phyloP scores from a whole-genome alignment of 2,888 invertebrate species.

The Drosophila paramelanica region DNA sequence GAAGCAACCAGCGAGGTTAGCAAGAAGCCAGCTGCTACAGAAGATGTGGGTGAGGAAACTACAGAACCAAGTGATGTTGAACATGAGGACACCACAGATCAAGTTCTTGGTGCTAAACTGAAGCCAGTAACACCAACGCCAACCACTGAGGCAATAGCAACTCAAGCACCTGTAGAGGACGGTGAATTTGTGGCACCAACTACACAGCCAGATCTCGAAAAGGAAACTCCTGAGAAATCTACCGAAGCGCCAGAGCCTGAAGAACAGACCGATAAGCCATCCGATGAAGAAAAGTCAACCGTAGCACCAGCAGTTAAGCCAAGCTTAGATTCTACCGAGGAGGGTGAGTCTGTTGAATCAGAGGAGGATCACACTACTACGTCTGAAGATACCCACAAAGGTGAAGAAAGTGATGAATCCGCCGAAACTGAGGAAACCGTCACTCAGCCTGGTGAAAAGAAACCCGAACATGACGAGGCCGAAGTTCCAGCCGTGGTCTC shows the following conservation, averaged over 20 bases:
- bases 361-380: conserved; percentile 71
- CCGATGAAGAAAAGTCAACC: conserved; percentile 46
- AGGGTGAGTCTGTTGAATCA: conserved; percentile 74
- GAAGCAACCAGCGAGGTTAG: conserved; percentile 47
- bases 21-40: conserved; percentile 40
- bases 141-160: conserved; percentile 30
- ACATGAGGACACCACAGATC: conserved; percentile 50
- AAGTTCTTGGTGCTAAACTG: conserved; percentile 46
- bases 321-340: conserved; percentile 74
- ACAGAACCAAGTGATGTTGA: conserved; percentile 51
- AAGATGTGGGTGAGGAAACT: conserved; percentile 59
- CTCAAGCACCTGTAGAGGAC: conserved; percentile 45
- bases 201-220: conserved; percentile 37
- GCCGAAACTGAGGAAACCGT: conserved; percentile 42
- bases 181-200: conserved; percentile 40
- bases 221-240: conserved; percentile 31
- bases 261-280: conserved; percentile 30
- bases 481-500: conserved; percentile 53
- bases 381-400: conserved; percentile 45
- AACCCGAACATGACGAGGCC: conserved; percentile 50
- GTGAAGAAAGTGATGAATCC: conserved; percentile 45
- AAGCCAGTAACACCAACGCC: conserved; percentile 48
- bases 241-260: conserved; percentile 44
- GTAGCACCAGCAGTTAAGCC: conserved; percentile 53
- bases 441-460: conserved; percentile 55